A percentile compares a stretch with the other conserved stretches of the same genome.
Conservation (phyloP, 1,140 invertebrate species). For the Meteorus sp. region DNA sequence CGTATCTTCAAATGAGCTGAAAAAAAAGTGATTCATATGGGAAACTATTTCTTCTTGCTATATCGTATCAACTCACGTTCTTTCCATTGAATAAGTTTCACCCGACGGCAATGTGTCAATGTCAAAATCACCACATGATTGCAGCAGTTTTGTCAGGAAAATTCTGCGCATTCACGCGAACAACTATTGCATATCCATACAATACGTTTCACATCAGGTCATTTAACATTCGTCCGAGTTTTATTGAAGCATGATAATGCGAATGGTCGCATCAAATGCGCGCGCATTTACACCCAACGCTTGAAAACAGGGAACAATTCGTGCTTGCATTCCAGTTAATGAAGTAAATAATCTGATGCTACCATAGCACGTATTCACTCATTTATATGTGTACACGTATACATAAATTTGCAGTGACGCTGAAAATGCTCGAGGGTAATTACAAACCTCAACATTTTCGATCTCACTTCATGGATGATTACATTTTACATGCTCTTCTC, state of each 20-base stretch:
- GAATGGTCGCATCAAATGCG: no score
- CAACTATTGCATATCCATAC: neutral
- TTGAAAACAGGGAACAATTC: conserved; percentile 9
- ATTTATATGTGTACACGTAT: no score
- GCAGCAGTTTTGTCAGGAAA: neutral
- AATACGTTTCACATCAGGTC: conserved; percentile 8
- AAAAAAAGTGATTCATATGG: conserved; percentile 29
- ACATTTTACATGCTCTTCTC: no score
- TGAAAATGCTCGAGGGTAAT: neutral
- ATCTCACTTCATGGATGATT: neutral
- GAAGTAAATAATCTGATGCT: neutral
- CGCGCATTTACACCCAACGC: neutral
- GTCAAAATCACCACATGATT: no score
- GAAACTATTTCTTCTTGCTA: no score
- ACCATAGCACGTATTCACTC: neutral
- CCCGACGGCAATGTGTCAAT: no score
- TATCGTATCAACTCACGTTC: no score
- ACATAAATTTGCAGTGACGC: no score
- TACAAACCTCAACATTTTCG: neutral
- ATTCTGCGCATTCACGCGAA: neutral
- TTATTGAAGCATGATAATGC: neutral
- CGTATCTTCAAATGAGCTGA: neutral
- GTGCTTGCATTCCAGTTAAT: conserved; percentile 16
- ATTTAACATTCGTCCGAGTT: conserved; percentile 16
- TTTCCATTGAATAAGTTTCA: no score